A percentile compares a stretch with the other conserved stretches of the same genome.
phyloP scores from a whole-genome alignment of 2,888 invertebrate genomes.

The Tipula vernalis region DNA sequence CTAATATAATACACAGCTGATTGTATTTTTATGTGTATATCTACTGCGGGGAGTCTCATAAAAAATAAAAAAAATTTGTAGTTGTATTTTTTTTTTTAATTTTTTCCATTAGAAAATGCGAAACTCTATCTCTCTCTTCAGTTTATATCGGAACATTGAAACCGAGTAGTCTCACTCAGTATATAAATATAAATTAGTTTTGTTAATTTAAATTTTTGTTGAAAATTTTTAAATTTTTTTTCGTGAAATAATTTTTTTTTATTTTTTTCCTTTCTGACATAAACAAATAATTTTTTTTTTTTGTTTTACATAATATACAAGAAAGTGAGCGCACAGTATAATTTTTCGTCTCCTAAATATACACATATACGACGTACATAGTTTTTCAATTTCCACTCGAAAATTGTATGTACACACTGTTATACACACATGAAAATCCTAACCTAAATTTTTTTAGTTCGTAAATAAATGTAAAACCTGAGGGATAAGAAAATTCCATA shows the following conservation, averaged over 20 bases:
- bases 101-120: constrained; percentile 7
- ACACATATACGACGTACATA: background rate
- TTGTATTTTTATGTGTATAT: background rate
- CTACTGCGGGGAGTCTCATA: background rate
- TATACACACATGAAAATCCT: background rate
- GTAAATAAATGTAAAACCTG: background rate
- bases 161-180: constrained; percentile 6
- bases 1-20: constrained; percentile 8
- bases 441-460: background rate
- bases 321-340: background rate
- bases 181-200: background rate
- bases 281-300: background rate
- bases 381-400: background rate
- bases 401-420: background rate
- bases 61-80: background rate
- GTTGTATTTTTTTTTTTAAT: constrained; percentile 5
- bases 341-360: background rate
- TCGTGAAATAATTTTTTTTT: background rate
- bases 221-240: background rate
- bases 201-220: background rate
- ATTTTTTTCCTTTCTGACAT: background rate
- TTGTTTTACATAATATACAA: background rate
- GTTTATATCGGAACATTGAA: constrained; percentile 8
- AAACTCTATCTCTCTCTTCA: constrained; percentile 9
- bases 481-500: background rate